Percentiles rank a stretch among this genome's conserved stretches.
Conservation (phyloP, 37 sponge, comb jelly and placozoan genomes). For the Beroe forskalii region DNA sequence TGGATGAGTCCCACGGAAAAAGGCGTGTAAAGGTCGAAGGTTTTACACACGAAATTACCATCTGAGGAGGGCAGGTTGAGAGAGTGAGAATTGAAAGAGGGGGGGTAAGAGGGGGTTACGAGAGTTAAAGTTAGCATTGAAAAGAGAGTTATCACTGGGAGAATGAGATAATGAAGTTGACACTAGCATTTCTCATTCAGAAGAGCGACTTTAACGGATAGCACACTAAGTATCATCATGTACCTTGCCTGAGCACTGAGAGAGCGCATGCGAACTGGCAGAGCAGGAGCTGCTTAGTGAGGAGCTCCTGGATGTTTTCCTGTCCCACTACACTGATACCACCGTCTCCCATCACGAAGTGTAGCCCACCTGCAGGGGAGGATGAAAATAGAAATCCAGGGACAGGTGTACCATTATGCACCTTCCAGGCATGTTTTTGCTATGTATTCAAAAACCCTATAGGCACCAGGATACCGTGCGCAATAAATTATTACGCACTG, state of each 20-base stretch:
- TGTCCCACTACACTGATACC: conserved; percentile 89
- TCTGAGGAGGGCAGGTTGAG: conserved; percentile 73
- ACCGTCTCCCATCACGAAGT: conserved; percentile 99
- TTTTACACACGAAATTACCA: conserved; percentile 90
- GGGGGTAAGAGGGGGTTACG: too few species aligned
- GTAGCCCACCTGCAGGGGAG: conserved; percentile 73
- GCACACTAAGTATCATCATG: too few species aligned
- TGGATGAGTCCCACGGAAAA: conserved; percentile 93
- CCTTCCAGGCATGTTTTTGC: too few species aligned
- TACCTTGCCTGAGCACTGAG: conserved; percentile 81
- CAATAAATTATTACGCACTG: too few species aligned
- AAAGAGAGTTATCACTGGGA: too few species aligned
- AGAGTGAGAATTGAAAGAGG: too few species aligned
- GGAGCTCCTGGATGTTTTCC: conserved; percentile 92
- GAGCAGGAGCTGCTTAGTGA: conserved; percentile 87
- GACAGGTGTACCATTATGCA: not conserved
- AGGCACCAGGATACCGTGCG: too few species aligned
- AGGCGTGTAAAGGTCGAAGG: conserved; percentile 92
- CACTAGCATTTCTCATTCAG: too few species aligned
- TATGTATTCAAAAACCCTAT: too few species aligned
- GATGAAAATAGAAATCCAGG: not conserved
- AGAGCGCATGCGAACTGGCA: conserved; percentile 93
- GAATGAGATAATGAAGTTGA: too few species aligned
- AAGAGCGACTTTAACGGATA: too few species aligned
- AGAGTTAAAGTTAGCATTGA: too few species aligned